Evolutionary conservation across 1,140 invertebrate species (phyloP).

Genomic region (Drosophila nigromelanica): DNA sequence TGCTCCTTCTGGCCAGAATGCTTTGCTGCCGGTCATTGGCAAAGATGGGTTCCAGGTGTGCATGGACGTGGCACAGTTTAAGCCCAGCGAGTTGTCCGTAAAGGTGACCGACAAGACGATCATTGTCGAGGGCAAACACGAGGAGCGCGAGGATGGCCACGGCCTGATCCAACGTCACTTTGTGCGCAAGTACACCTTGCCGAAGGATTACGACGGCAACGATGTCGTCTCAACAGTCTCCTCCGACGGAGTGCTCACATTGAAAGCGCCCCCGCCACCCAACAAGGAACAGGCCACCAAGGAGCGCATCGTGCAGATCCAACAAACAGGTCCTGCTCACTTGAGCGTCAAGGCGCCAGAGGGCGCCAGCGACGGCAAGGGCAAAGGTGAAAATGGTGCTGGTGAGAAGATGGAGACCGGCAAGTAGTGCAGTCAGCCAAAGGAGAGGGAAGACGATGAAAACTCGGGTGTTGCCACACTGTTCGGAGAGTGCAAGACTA

Average conservation of each 20-base stretch:
- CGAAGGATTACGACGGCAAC: constrained; percentile 88
- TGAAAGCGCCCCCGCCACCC: constrained; percentile 86
- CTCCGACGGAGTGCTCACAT: constrained; percentile 89
- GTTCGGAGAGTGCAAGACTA: constrained; percentile 71
- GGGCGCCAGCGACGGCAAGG: constrained; percentile 29
- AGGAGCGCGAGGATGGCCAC: constrained; percentile 88
- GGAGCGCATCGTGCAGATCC: constrained; percentile 84
- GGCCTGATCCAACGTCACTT: constrained; percentile 90
- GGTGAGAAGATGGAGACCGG: constrained; percentile 72
- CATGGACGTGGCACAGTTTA: constrained; percentile 88
- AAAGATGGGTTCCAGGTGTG: constrained; percentile 87
- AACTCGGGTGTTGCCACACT: constrained; percentile 45
- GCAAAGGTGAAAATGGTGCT: constrained; percentile 58
- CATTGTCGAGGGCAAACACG: constrained; percentile 88
- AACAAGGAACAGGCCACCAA: constrained; percentile 80
- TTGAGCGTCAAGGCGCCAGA: constrained; percentile 73
- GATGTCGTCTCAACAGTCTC: constrained; percentile 88
- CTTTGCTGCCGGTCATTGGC: constrained; percentile 77
- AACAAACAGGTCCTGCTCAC: constrained; percentile 83
- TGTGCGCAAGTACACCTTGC: constrained; percentile 88
- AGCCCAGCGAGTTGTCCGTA: constrained; percentile 90
- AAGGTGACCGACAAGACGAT: constrained; percentile 89
- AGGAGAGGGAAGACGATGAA: constrained; percentile 3
- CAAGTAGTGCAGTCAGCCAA: constrained; percentile 43
- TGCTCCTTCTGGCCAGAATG: constrained; percentile 21